Percentiles rank a stretch among this genome's conserved stretches.
Conservation (phyloP, 2,888 invertebrate species). For the Invenusta paracnida region DNA sequence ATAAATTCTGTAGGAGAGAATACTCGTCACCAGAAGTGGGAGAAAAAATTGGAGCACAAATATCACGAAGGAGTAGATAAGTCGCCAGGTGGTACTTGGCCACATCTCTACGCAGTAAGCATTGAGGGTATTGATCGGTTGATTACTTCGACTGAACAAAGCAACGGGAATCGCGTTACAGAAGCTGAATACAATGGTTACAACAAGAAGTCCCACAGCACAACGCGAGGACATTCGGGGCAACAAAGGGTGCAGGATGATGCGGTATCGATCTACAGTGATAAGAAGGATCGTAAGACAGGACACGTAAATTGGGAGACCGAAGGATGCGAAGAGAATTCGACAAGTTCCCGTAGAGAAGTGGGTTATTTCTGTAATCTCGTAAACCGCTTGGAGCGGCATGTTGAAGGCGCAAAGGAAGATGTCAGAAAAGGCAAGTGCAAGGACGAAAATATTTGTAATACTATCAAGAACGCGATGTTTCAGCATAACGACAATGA, state of each 20-base stretch:
- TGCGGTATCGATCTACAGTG: constrained; percentile 44
- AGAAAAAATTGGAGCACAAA: constrained; percentile 43
- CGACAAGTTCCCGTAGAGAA: constrained; percentile 13
- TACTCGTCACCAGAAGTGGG: constrained; percentile 39
- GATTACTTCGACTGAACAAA: constrained; percentile 32
- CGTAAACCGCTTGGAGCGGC: constrained; percentile 43
- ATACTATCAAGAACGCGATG: constrained; percentile 40
- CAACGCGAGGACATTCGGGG: constrained; percentile 23
- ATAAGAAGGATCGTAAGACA: constrained; percentile 43
- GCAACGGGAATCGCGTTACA: constrained; percentile 34
- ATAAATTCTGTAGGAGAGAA: constrained; percentile 42
- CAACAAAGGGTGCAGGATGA: constrained; percentile 41
- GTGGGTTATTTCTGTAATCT: constrained; percentile 7
- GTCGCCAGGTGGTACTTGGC: constrained; percentile 7
- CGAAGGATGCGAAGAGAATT: constrained; percentile 38
- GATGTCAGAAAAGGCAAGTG: constrained; percentile 43
- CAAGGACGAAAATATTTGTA: constrained; percentile 44
- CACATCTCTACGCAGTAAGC: constrained; percentile 41
- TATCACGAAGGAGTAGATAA: constrained; percentile 38
- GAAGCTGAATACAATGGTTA: constrained; percentile 38
- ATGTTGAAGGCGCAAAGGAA: constrained; percentile 41
- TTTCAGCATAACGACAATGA: constrained; percentile 33
- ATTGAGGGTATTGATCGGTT: constrained; percentile 13
- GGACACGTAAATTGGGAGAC: constrained; percentile 40
- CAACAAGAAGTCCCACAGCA: constrained; percentile 30